Conservation (phyloP, 2,113 vertebrate genomes). For the Melanerpes formicivorus region DNA sequence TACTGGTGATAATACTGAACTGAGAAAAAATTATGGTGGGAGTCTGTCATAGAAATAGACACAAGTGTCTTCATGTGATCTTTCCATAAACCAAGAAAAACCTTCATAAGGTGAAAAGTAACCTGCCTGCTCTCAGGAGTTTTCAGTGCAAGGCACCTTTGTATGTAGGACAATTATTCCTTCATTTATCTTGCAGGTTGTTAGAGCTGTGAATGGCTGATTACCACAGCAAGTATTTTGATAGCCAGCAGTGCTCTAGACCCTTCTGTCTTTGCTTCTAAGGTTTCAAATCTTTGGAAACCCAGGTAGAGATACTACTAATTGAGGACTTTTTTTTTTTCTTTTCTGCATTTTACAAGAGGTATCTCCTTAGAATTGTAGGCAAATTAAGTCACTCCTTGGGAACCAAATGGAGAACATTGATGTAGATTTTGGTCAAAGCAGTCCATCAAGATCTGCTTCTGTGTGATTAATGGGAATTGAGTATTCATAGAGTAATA, state of each 20-base stretch:
- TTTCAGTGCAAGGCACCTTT: background rate
- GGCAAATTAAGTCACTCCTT: background rate
- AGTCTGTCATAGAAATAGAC: background rate
- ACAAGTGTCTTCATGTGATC: background rate
- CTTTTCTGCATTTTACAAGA: background rate
- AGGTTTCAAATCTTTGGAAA: background rate
- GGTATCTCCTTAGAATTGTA: background rate
- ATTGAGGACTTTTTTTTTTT: background rate
- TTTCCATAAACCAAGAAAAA: background rate
- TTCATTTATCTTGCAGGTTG: background rate
- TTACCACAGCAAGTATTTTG: background rate
- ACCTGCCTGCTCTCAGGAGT: background rate
- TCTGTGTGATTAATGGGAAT: background rate
- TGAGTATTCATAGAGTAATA: background rate
- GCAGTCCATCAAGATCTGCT: background rate
- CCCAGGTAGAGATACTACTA: background rate
- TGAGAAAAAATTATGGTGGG: background rate
- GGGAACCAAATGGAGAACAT: background rate
- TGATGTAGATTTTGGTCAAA: background rate
- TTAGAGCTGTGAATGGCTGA: background rate
- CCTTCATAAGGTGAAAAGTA: background rate
- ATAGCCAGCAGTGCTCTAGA: background rate
- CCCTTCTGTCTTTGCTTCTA: background rate
- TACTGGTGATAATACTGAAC: background rate
- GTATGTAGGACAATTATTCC: background rate